Evolutionary conservation across 2,888 invertebrate genomes (phyloP).

Genomic region (Petrolisthes cinctipes): DNA sequence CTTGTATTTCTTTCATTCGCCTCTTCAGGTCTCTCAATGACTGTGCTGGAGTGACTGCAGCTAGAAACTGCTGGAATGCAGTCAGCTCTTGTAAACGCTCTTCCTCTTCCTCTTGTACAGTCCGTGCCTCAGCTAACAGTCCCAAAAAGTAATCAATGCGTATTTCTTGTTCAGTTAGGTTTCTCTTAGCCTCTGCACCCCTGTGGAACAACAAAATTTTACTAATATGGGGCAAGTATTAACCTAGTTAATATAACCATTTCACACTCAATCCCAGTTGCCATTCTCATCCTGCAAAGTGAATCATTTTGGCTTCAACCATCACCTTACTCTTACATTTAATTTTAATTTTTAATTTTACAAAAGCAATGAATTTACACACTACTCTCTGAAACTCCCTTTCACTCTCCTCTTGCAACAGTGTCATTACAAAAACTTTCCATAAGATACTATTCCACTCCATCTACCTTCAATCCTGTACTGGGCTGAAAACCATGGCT

Average conservation of each 20-base stretch:
- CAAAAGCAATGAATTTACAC: too few relatives aligned
- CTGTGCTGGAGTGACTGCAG: conserved; percentile 55
- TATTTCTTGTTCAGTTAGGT: conserved; percentile 55
- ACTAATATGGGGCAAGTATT: neutral
- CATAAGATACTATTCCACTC: too few relatives aligned
- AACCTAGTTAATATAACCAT: neutral
- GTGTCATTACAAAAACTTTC: too few relatives aligned
- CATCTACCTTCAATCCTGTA: too few relatives aligned
- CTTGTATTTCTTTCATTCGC: conserved; percentile 31
- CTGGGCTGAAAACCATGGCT: too few relatives aligned
- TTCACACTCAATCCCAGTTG: neutral
- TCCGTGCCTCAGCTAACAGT: conserved; percentile 53
- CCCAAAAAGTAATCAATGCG: conserved; percentile 60
- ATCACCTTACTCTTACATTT: neutral
- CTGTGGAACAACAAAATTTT: conserved; percentile 25
- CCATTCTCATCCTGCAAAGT: neutral
- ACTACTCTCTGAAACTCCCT: too few relatives aligned
- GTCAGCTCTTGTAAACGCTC: conserved; percentile 61
- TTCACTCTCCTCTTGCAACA: too few relatives aligned
- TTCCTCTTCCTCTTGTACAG: conserved; percentile 59
- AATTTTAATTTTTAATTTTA: neutral
- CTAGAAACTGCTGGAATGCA: conserved; percentile 61
- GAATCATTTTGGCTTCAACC: neutral
- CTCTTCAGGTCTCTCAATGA: conserved; percentile 41
- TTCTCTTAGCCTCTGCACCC: conserved; percentile 38